These are phyloP conservation scores for Datnioides undecimradiatus DNA, from an alignment of 2,113 vertebrate species.

Conservation along the genomic window DNA sequence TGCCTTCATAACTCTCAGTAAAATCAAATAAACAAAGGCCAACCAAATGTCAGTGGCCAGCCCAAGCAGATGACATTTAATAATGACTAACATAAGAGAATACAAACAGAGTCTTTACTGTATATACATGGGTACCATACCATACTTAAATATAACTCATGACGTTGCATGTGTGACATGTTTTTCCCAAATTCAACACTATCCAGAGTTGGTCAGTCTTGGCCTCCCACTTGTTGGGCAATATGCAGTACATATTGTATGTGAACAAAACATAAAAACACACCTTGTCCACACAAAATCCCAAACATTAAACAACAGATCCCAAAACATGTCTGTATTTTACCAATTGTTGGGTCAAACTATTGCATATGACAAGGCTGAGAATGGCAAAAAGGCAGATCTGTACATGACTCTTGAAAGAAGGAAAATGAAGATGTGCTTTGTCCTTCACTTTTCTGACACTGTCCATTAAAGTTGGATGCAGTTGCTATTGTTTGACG, in stretches of 20 bases:
- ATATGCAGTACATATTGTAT: conserved; percentile 26
- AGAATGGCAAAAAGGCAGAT: conserved; percentile 71
- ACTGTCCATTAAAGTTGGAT: conserved; percentile 49
- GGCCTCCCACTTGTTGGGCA: neutral
- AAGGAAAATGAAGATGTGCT: conserved; percentile 50
- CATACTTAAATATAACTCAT: conserved; percentile 34
- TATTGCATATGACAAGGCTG: conserved; percentile 63
- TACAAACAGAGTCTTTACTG: conserved; percentile 56
- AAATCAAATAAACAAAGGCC: conserved; percentile 28
- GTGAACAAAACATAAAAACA: conserved; percentile 39
- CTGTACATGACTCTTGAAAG: conserved; percentile 61
- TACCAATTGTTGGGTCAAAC: conserved; percentile 52
- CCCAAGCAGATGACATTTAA: conserved; percentile 67
- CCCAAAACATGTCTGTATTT: conserved; percentile 43
- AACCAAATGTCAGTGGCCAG: conserved; percentile 33
- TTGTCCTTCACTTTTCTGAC: conserved; percentile 52
- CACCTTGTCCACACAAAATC: conserved; percentile 1
- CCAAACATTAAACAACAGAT: conserved; percentile 15
- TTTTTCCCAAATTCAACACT: conserved; percentile 41
- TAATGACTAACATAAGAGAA: conserved; percentile 53
- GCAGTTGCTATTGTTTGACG: conserved; percentile 47
- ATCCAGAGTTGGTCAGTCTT: conserved; percentile 8
- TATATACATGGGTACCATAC: conserved; percentile 58
- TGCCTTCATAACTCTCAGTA: conserved; percentile 30
- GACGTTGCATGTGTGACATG: conserved; percentile 21